Percentiles rank a stretch among this genome's conserved stretches.
Evolutionary conservation across 2,888 invertebrate genomes (phyloP).

Genomic region (Nephrotoma flavescens): DNA sequence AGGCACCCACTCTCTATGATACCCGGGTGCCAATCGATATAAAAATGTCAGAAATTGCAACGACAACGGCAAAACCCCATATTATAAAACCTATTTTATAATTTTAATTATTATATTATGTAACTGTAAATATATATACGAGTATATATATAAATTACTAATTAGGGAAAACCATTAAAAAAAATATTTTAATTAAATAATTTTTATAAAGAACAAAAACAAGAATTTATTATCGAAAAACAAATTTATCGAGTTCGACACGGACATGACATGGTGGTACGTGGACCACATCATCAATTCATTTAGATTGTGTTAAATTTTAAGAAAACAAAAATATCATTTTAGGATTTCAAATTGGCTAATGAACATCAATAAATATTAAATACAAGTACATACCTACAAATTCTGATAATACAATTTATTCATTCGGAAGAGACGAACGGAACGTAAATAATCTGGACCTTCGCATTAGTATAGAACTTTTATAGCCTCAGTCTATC

Average conservation of each 20-base stretch:
- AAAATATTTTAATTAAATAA: background rate
- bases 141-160: too few relatives aligned
- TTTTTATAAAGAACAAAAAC: background rate
- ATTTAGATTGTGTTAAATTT: background rate
- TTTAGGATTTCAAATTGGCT: background rate
- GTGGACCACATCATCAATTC: background rate
- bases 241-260: background rate
- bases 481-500: too few relatives aligned
- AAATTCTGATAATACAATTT: background rate
- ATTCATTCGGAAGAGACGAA: too few relatives aligned
- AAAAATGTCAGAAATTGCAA: slow-evolving; percentile 76
- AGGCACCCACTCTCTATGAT: slow-evolving; percentile 90
- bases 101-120: slow-evolving; percentile 10
- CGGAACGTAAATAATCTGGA: too few relatives aligned
- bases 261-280: background rate
- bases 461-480: too few relatives aligned
- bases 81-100: slow-evolving; percentile 32
- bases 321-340: background rate
- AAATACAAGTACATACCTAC: background rate
- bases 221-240: background rate
- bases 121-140: too few relatives aligned
- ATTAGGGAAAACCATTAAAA: too few relatives aligned
- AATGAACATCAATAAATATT: background rate
- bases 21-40: slow-evolving; percentile 78
- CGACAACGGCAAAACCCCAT: slow-evolving; percentile 73